phyloP scores from a whole-genome alignment of 1,140 invertebrate genomes.

The Trissolcus basalis region DNA sequence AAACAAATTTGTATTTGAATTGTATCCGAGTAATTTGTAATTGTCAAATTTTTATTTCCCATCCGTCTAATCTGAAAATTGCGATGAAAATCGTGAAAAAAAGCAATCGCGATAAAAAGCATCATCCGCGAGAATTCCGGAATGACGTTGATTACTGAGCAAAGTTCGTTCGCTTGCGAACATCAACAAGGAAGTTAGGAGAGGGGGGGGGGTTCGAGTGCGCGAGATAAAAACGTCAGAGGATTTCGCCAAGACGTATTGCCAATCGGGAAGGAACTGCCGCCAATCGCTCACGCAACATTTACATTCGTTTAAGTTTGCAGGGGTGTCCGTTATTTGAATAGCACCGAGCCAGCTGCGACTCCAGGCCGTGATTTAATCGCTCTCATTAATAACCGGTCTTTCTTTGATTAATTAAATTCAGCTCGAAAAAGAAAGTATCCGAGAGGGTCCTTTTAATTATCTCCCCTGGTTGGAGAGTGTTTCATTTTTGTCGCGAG shows the following conservation, averaged over 20 bases:
- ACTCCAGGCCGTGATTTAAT: slow-evolving; percentile 53
- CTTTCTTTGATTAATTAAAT: slow-evolving; percentile 53
- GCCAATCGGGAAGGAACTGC: slow-evolving; percentile 33
- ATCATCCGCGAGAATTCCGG: slow-evolving; percentile 9
- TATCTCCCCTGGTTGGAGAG: slow-evolving; percentile 25
- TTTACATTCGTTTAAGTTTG: slow-evolving; percentile 52
- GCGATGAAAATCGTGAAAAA: too few species aligned
- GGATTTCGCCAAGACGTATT: slow-evolving; percentile 38
- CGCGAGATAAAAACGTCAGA: not conserved
- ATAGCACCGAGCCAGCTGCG: slow-evolving; percentile 24
- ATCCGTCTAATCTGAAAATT: too few species aligned
- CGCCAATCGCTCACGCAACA: slow-evolving; percentile 52
- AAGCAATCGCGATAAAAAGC: slow-evolving; percentile 20
- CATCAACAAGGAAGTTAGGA: slow-evolving; percentile 24
- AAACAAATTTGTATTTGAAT: too few species aligned
- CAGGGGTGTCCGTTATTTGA: slow-evolving; percentile 27
- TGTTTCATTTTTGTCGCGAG: slow-evolving; percentile 17
- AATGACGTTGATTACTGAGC: slow-evolving; percentile 20
- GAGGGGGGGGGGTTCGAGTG: not conserved
- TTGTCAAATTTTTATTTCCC: too few species aligned
- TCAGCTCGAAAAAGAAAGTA: slow-evolving; percentile 21
- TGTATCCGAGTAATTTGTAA: too few species aligned
- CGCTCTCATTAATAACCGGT: slow-evolving; percentile 46
- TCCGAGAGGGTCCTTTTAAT: slow-evolving; percentile 24
- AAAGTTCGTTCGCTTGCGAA: slow-evolving; percentile 36